Conservation (phyloP, 2,113 vertebrate genomes). For the Oncorhynchus mykiss region DNA sequence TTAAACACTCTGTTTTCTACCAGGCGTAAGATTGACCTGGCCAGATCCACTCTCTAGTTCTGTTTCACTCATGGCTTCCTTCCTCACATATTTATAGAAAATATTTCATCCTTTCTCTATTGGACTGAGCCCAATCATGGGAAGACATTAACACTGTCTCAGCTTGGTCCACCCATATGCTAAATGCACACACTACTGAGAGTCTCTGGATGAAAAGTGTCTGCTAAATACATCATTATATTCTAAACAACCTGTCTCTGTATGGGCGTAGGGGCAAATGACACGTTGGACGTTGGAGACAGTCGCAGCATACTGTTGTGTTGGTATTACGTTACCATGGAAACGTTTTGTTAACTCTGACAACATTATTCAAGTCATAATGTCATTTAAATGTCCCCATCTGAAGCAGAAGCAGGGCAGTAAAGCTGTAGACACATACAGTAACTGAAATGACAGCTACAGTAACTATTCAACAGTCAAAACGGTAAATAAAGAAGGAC, state of each 20-base stretch:
- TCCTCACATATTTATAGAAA: not conserved
- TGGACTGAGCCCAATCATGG: too few relatives aligned
- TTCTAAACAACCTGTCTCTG: not conserved
- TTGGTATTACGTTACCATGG: not conserved
- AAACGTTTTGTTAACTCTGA: not conserved
- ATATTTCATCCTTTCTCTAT: not conserved
- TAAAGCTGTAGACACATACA: constrained; percentile 3
- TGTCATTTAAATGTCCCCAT: not conserved
- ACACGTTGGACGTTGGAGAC: not conserved
- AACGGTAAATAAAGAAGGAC: constrained; percentile 25
- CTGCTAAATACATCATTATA: not conserved
- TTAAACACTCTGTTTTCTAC: not conserved
- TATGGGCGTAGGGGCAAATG: not conserved
- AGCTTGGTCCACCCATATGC: too few relatives aligned
- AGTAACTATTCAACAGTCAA: constrained; percentile 24
- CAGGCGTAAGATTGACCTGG: constrained; percentile 1
- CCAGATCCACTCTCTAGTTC: not conserved
- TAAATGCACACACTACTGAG: too few relatives aligned
- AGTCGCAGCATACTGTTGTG: not conserved
- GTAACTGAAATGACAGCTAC: constrained; percentile 15
- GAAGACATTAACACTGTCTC: too few relatives aligned
- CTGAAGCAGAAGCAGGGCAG: not conserved
- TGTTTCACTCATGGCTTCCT: not conserved
- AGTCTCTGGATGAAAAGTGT: too few relatives aligned
- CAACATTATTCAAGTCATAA: not conserved